Evolutionary conservation across 1,140 invertebrate genomes (phyloP).

Genomic region (Melanaphis sacchari): DNA sequence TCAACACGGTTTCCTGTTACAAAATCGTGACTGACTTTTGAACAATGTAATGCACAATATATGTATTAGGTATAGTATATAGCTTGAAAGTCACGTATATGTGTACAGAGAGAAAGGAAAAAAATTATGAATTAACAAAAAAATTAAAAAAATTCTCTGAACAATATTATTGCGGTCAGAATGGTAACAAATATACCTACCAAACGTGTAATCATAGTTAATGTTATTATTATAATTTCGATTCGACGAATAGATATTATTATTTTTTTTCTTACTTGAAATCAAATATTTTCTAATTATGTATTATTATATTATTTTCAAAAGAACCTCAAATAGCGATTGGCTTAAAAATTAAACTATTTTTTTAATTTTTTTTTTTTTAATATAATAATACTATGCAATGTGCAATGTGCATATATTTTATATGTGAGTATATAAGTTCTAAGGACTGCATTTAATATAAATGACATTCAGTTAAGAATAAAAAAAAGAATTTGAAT

Average conservation of each 20-base stretch:
- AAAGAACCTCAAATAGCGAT: background rate
- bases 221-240: background rate
- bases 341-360: background rate
- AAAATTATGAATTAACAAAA: background rate
- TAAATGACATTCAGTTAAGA: background rate
- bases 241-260: background rate
- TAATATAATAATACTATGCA: no score
- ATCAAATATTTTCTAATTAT: background rate
- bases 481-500: background rate
- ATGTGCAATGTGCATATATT: no score
- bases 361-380: background rate
- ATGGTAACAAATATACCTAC: background rate
- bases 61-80: background rate
- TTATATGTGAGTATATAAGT: background rate
- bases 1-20: background rate
- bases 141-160: background rate
- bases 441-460: background rate
- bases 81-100: background rate
- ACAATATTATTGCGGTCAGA: background rate
- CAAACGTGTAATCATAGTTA: background rate
- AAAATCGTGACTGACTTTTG: background rate
- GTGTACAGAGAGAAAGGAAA: constrained; percentile 4
- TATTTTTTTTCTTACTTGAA: background rate
- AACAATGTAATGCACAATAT: background rate
- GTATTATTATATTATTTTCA: background rate